Conservation (phyloP, 2,888 invertebrate species). For the Arrhopalites spinosus region DNA sequence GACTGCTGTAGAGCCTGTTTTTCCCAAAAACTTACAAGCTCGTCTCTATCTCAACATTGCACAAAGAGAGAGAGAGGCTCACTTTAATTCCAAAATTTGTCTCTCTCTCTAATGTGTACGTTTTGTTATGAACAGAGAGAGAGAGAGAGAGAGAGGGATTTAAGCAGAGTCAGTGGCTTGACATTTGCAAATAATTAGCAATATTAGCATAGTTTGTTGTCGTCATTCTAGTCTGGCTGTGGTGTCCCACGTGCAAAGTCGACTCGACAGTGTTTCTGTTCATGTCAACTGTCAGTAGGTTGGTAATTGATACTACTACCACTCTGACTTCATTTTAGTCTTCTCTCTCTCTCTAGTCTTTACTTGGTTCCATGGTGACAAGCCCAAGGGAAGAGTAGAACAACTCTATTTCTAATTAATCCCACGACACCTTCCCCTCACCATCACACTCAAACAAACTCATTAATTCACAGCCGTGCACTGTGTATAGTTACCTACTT, state of each 20-base stretch:
- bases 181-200: constrained; percentile 14
- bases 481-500: not conserved
- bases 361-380: not conserved
- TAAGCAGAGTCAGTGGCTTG: not conserved
- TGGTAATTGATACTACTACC: not conserved
- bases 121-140: too few relatives aligned
- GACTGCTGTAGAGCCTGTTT: too few relatives aligned
- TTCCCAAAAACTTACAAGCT: not conserved
- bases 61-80: too few relatives aligned
- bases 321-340: not conserved
- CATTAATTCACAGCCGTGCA: constrained; percentile 6
- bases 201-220: not conserved
- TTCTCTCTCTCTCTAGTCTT: not conserved
- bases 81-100: not conserved
- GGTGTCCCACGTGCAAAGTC: not conserved
- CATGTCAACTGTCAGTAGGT: not conserved
- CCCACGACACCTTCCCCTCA: not conserved
- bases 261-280: not conserved
- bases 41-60: not conserved
- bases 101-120: too few relatives aligned
- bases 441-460: constrained; percentile 12
- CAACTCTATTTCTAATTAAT: constrained; percentile 5
- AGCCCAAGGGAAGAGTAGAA: constrained; percentile 1
- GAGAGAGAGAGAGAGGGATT: too few relatives aligned
- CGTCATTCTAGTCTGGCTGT: not conserved